These are phyloP conservation scores for Callorhinus ursinus DNA, from an alignment of 2,113 vertebrate species.

Conservation along the genomic window DNA sequence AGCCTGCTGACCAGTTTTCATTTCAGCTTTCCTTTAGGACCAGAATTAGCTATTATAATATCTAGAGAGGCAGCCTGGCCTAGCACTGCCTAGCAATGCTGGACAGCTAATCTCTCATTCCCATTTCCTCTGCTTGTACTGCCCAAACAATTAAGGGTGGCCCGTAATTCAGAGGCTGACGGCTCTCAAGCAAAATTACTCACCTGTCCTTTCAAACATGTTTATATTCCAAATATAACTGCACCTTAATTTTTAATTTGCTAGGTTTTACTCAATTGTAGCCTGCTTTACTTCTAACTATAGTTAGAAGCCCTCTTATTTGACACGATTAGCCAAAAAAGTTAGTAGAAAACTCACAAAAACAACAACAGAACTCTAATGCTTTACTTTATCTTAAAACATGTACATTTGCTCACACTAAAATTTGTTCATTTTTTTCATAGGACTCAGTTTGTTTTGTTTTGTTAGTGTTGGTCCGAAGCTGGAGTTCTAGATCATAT, in stretches of 20 bases:
- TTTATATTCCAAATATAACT: background rate
- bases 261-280: background rate
- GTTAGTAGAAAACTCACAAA: background rate
- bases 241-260: background rate
- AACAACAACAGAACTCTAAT: background rate
- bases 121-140: background rate
- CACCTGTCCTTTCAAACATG: background rate
- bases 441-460: background rate
- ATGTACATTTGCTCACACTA: background rate
- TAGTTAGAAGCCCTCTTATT: background rate
- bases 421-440: background rate
- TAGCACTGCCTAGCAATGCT: background rate
- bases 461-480: background rate
- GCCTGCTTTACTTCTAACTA: background rate
- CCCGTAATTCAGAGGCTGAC: background rate
- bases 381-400: constrained; percentile 3
- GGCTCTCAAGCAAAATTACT: background rate
- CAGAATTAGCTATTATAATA: background rate
- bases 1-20: background rate
- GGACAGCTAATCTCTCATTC: background rate
- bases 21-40: background rate
- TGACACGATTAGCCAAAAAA: background rate
- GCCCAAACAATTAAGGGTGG: background rate
- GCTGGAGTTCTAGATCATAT: background rate
- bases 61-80: background rate